Evolutionary conservation across 2,797 vertebrate genomes (phyloP).

Genomic region (Syndactyla subalaris): DNA sequence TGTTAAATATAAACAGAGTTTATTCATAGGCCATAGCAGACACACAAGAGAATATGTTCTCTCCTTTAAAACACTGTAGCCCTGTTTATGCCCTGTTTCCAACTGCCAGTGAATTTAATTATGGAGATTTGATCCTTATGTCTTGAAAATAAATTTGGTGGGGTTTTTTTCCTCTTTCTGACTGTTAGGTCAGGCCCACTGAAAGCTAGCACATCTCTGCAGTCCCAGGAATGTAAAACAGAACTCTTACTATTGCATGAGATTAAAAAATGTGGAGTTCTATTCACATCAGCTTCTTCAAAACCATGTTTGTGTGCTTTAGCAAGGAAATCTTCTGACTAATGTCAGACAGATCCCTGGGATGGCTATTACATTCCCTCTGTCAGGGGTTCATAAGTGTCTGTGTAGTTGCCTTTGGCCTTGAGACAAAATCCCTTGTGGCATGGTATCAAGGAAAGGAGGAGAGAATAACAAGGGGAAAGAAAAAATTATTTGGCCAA

Average conservation of each 20-base stretch:
- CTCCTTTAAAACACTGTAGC: neutral
- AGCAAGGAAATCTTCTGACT: constrained; percentile 5
- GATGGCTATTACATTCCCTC: neutral
- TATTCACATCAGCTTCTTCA: neutral
- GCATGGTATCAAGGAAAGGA: constrained; percentile 16
- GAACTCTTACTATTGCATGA: neutral
- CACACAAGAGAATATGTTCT: neutral
- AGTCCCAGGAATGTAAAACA: neutral
- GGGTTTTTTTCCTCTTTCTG: neutral
- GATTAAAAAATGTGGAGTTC: neutral
- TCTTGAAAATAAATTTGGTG: neutral
- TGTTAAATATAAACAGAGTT: neutral
- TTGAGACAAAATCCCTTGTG: constrained; percentile 46
- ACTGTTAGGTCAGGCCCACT: neutral
- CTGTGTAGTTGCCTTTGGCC: constrained; percentile 62
- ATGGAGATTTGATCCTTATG: neutral
- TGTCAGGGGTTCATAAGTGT: neutral
- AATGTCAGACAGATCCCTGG: neutral
- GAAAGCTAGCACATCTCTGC: neutral
- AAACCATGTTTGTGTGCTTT: neutral
- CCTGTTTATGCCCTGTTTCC: neutral
- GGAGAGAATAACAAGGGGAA: constrained; percentile 49
- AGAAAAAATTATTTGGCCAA: neutral
- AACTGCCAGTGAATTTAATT: neutral
- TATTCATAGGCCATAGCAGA: neutral